Evolutionary conservation across 2,888 invertebrate genomes (phyloP), one percentile per base, ranked within the genome.

Genomic region (Dicycla oo): DNA sequence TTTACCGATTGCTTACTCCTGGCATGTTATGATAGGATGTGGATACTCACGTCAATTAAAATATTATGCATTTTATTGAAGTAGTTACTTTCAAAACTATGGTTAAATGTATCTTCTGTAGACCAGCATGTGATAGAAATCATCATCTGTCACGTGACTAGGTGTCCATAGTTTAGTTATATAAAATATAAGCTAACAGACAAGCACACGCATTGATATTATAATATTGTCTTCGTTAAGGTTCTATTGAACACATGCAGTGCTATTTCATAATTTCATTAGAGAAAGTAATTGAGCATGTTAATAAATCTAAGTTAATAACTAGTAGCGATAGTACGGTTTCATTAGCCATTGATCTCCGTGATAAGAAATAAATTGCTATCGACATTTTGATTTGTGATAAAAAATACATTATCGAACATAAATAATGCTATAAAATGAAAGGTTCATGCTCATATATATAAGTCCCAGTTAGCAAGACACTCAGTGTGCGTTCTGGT

Each of bases 341-440:
- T n/a, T n/a, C n/a, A n/a, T n/a, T 72, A 73, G 60, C 78, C 60
- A 77, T 78, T 67, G 80, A 83, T 77, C 70, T 76, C 2, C 10
- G 66, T 63, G 86, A 86, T 86, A 86, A 86, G 78, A 82, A 78
- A 75, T 62, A 73, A 81, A 82, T 69, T 85, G 84, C 80, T 84
- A 86, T 83, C 84, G 71, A 57, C 68, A 69, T 86, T 86, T 83
- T 86, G 84, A 86, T 86, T 86, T 84, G 72, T 75, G 85, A 86
- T 86, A 84, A 86, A 77, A 76, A 80, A 73, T 61, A 83, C 78
- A 80, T 78, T 83, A 86, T 83, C 84, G 77, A 78, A 78, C 84
- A 75, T 80, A 71, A 69, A 75, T 78, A 81, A 78, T 64, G 78
- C 73, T 86, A 86, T 86, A 86, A 85, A 84, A 73, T 76, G 80